phyloP scores from a whole-genome alignment of 2,888 invertebrate genomes.

The Monochamus alternatus region DNA sequence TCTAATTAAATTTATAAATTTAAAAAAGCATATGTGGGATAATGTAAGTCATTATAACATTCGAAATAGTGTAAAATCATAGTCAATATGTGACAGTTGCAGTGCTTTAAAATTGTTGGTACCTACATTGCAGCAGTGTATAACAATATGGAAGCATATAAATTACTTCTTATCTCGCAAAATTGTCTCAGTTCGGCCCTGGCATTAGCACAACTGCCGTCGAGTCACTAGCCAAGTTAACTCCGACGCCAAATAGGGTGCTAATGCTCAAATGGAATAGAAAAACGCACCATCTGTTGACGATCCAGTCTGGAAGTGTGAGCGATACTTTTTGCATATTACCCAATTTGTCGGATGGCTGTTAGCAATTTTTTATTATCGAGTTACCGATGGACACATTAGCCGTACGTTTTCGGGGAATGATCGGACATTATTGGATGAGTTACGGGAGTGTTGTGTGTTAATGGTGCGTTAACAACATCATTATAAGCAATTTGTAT shows the following conservation, averaged over 20 bases:
- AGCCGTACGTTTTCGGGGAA: conserved; percentile 12
- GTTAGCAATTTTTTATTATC: conserved; percentile 38
- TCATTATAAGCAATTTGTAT: not conserved
- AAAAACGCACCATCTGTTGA: conserved; percentile 73
- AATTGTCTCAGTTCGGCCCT: conserved; percentile 32
- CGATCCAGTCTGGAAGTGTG: conserved; percentile 66
- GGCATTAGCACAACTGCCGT: conserved; percentile 61
- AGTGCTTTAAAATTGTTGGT: too few species aligned
- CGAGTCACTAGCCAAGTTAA: conserved; percentile 58
- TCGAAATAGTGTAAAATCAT: too few species aligned
- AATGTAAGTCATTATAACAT: too few species aligned
- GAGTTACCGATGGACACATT: conserved; percentile 27
- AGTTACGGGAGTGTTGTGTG: not conserved
- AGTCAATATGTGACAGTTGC: too few species aligned
- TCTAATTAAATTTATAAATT: too few species aligned
- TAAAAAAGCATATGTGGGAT: too few species aligned
- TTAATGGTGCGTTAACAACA: not conserved
- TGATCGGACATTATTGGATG: not conserved
- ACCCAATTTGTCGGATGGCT: conserved; percentile 62
- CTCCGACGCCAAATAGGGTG: conserved; percentile 61
- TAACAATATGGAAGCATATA: too few species aligned
- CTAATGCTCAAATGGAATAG: conserved; percentile 72
- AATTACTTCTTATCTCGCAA: not conserved
- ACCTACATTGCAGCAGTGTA: too few species aligned
- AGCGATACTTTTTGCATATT: conserved; percentile 64